These are phyloP conservation scores for Blastobasis adustella DNA, from an alignment of 2,888 invertebrate genomes.

Conservation along the genomic window DNA sequence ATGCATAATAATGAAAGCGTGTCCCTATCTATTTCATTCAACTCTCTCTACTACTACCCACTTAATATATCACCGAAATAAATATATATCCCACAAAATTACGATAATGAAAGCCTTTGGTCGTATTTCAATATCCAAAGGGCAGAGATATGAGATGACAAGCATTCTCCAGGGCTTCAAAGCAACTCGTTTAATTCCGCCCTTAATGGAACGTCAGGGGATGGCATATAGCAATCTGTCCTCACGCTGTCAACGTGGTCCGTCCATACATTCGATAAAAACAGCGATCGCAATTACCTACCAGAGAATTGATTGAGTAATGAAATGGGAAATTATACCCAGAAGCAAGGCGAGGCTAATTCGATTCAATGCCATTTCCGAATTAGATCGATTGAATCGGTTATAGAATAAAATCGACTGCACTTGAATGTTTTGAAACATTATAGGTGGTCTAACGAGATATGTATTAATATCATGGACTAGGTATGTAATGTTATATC, in stretches of 20 bases:
- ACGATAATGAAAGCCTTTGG: no score
- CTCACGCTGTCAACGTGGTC: conserved; percentile 1
- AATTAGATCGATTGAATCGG: conserved; percentile 6
- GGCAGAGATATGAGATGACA: no score
- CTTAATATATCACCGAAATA: no score
- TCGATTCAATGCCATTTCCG: conserved; percentile 9
- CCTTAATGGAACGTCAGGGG: neutral
- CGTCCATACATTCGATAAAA: neutral
- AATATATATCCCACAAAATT: no score
- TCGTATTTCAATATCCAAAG: no score
- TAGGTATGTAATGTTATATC: no score
- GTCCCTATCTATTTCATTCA: no score
- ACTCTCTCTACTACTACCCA: no score
- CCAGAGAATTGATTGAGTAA: conserved; percentile 6
- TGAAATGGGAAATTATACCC: conserved; percentile 6
- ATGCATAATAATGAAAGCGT: no score
- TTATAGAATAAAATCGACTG: neutral
- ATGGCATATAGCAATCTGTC: neutral
- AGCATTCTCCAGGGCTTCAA: neutral
- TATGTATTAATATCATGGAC: no score
- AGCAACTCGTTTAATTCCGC: neutral
- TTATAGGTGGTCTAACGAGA: no score
- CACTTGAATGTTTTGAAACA: no score
- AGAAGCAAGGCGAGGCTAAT: conserved; percentile 2
- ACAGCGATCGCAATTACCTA: neutral